Percentiles rank a stretch among this genome's conserved stretches.
Conservation (phyloP, 2,888 invertebrate species). For the Toxonevra muliebris region DNA sequence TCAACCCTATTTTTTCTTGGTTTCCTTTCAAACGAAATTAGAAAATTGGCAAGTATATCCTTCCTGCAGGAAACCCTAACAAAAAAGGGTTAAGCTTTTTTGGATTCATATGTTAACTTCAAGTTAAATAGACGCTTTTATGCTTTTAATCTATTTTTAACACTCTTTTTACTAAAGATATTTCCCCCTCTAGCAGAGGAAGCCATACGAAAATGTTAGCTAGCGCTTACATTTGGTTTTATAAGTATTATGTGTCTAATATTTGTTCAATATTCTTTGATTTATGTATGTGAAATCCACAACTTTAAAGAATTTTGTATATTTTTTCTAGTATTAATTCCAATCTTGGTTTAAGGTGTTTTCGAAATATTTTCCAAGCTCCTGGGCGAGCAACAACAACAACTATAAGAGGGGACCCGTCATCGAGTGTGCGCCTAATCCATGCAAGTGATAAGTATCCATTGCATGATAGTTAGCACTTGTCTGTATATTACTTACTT, state of each 20-base stretch:
- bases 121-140: constrained; percentile 25
- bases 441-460: too few species aligned
- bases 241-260: not conserved
- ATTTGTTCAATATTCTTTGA: too few species aligned
- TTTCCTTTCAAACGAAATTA: constrained; percentile 18
- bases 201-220: not conserved
- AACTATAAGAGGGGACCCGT: too few species aligned
- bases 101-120: constrained; percentile 6
- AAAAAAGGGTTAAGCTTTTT: constrained; percentile 28
- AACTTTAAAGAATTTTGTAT: too few species aligned
- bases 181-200: not conserved
- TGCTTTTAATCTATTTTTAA: not conserved
- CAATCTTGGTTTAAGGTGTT: too few species aligned
- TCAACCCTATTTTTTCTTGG: not conserved
- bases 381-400: too few species aligned
- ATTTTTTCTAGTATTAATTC: too few species aligned
- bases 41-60: constrained; percentile 25
- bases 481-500: too few species aligned
- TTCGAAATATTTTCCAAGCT: too few species aligned
- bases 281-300: too few species aligned
- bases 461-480: too few species aligned
- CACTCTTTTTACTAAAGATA: not conserved
- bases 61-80: constrained; percentile 25
- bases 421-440: too few species aligned
- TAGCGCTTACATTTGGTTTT: not conserved